Base-by-base conservation (phyloP, 1,140 invertebrate genomes). In the Ceratina japonica region DNA sequence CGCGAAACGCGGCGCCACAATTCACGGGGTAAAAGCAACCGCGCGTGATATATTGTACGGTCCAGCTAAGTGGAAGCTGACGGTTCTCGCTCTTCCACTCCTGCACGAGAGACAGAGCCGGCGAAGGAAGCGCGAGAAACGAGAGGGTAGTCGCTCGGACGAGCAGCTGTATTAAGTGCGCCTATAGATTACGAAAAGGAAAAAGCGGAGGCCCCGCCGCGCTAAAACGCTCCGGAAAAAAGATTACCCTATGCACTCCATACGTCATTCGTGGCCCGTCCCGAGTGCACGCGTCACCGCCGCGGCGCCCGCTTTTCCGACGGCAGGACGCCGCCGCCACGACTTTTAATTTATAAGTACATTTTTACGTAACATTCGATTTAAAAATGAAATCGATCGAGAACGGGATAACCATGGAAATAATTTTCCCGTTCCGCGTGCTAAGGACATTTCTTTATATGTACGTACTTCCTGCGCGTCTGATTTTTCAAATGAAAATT, bases 151-250 rank as follows among this genome's bases (percentile, higher is more conserved):
- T 84, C 81, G 87, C 87, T 86, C 70, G 79, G 81, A 84, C 83
- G 88, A 52, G 90, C 91, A 91, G 90, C 89, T 91, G 91, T 90
- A 91, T 91, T 92, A 92, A 92, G 91, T 92, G 91, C 89, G 90
- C 84, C 90, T 89, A 92, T 92, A 92, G 91, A 92, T 92, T 91
- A 92, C 86, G 75, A 12, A 31, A 37, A 54, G 80, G 81, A 83
- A 89, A 88, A 90, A 89, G 82, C 87, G 78, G 75, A 80, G 86
- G 78, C 79, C 52, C 52, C 56, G 86, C 79, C 86, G 82, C 89
- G 90, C 86, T 91, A 91, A 91, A 91, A 91, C 83, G 86, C 75
- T 78, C 74, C 73, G 63, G 83, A 71, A 79, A 87, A 91, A 90
- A 90, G 89, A 89, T 89, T 82, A 88, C 75, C 71, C 85, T 76